A percentile compares a stretch with the other conserved stretches of the same genome.
phyloP scores from a whole-genome alignment of 2,797 vertebrate species.

The Bovichtus diacanthus region DNA sequence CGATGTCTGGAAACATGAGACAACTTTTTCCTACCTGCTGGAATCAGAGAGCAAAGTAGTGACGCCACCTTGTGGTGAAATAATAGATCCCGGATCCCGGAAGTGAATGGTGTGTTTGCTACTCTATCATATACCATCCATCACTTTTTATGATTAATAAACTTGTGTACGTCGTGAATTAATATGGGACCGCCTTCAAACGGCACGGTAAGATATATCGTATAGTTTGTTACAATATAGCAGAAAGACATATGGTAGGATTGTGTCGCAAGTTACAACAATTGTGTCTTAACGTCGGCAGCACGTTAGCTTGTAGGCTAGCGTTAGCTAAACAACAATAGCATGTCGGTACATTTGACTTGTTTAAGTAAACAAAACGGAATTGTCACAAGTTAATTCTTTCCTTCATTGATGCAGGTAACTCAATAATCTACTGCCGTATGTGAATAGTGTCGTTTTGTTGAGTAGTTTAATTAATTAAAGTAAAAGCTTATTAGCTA shows the following conservation, averaged over 20 bases:
- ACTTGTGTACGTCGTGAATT: not conserved
- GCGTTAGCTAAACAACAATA: constrained; percentile 17
- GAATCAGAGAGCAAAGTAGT: not conserved
- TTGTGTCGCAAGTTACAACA: not conserved
- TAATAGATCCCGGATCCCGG: constrained; percentile 50
- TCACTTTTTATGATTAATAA: not conserved
- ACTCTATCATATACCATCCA: not conserved
- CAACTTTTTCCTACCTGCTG: not conserved
- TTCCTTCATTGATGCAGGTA: not conserved
- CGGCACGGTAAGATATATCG: constrained; percentile 63
- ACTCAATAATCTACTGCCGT: not conserved
- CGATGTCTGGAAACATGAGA: not conserved
- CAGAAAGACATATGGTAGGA: not conserved
- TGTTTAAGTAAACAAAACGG: not conserved
- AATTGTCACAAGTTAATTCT: not conserved
- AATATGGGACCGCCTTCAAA: constrained; percentile 52
- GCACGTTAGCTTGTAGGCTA: constrained; percentile 59
- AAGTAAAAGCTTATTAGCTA: not conserved
- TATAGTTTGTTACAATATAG: not conserved
- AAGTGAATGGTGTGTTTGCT: constrained; percentile 47
- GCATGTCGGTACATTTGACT: not conserved
- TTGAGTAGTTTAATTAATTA: too few species aligned
- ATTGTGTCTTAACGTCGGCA: not conserved
- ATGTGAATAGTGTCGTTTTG: not conserved
- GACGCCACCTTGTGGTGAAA: constrained; percentile 59